These are phyloP conservation scores for Melipona bicolor DNA, from an alignment of 2,888 invertebrate genomes.

Conservation along the genomic window DNA sequence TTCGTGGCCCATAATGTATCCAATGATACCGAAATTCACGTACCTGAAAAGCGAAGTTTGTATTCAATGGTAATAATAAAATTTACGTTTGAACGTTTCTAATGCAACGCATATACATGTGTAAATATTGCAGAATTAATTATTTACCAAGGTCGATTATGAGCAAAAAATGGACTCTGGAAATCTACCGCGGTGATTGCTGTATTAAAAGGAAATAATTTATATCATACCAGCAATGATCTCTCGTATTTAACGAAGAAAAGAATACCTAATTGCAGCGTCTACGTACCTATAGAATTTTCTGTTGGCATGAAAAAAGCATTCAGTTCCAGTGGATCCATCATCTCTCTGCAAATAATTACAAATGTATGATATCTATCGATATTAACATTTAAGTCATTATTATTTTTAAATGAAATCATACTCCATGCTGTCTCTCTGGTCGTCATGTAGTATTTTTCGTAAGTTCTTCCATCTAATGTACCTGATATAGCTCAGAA, in stretches of 20 bases:
- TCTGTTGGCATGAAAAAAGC: slow-evolving; percentile 46
- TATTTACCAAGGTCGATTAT: slow-evolving; percentile 57
- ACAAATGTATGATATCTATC: neutral
- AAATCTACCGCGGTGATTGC: slow-evolving; percentile 60
- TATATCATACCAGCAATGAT: neutral
- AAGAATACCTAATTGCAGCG: neutral
- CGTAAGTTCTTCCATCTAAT: slow-evolving; percentile 27
- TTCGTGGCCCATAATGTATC: slow-evolving; percentile 61
- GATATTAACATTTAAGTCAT: neutral
- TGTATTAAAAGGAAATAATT: slow-evolving; percentile 10
- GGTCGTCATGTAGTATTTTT: rapidly evolving
- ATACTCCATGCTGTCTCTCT: neutral
- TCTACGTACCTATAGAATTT: slow-evolving; percentile 55
- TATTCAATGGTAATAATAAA: neutral
- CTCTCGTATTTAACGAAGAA: neutral
- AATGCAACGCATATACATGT: too few relatives aligned
- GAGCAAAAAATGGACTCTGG: slow-evolving; percentile 56
- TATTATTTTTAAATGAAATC: neutral
- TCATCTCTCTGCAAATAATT: slow-evolving; percentile 43
- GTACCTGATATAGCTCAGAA: slow-evolving; percentile 45
- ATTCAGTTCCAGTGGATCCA: slow-evolving; percentile 49
- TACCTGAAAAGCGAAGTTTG: slow-evolving; percentile 34
- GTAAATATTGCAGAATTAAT: neutral
- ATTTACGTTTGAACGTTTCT: neutral
- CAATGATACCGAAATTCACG: slow-evolving; percentile 63